Percentiles rank a stretch among this genome's conserved stretches.
phyloP scores from a whole-genome alignment of 2,888 invertebrate genomes.

The Polyploca ridens region DNA sequence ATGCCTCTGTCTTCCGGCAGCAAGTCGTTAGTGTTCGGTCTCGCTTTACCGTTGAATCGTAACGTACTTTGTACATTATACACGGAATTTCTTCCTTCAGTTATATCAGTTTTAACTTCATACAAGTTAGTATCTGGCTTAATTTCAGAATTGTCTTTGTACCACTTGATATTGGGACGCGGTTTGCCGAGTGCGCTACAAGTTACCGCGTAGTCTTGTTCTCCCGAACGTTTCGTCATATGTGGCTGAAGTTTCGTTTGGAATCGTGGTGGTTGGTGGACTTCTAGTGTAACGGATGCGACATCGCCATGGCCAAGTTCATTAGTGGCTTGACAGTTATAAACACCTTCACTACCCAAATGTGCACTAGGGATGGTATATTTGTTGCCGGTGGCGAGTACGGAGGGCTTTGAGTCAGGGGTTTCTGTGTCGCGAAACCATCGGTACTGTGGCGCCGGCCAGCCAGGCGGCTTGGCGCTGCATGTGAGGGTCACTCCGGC shows the following conservation, averaged over 20 bases:
- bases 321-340: slow-evolving; percentile 95
- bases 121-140: slow-evolving; percentile 91
- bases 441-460: slow-evolving; percentile 94
- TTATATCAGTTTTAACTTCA: slow-evolving; percentile 91
- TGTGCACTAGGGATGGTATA: slow-evolving; percentile 94
- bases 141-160: slow-evolving; percentile 93
- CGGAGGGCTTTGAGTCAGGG: slow-evolving; percentile 84
- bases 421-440: slow-evolving; percentile 93
- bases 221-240: slow-evolving; percentile 91
- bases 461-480: slow-evolving; percentile 95
- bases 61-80: slow-evolving; percentile 93
- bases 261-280: slow-evolving; percentile 95
- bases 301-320: slow-evolving; percentile 94
- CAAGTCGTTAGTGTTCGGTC: slow-evolving; percentile 90
- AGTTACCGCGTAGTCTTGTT: slow-evolving; percentile 90
- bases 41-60: slow-evolving; percentile 91
- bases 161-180: slow-evolving; percentile 92
- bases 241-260: slow-evolving; percentile 92
- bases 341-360: slow-evolving; percentile 93
- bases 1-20: slow-evolving; percentile 93
- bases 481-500: slow-evolving; percentile 93
- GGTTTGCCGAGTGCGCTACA: slow-evolving; percentile 96
- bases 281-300: slow-evolving; percentile 93
- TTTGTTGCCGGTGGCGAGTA: slow-evolving; percentile 91
- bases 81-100: slow-evolving; percentile 91